A percentile compares a stretch with the other conserved stretches of the same genome.
Conservation (phyloP, 2,888 invertebrate genomes). For the Epicampocera succincta region DNA sequence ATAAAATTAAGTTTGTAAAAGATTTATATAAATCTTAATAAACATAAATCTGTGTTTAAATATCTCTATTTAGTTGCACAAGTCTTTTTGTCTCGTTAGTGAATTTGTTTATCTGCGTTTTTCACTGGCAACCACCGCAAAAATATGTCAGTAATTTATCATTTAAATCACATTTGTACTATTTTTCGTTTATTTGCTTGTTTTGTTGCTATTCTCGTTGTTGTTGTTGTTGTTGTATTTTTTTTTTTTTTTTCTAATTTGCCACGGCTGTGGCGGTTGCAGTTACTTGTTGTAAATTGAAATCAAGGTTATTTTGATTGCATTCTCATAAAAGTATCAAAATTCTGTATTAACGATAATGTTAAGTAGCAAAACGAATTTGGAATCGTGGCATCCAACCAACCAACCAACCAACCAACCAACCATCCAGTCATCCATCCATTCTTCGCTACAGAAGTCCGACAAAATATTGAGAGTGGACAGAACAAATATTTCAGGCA, state of each 20-base stretch:
- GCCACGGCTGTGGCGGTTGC: background rate
- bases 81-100: conserved; percentile 1
- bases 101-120: conserved; percentile 49
- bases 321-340: conserved; percentile 37
- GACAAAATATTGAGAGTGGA: conserved; percentile 2
- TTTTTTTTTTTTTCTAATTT: conserved; percentile 13
- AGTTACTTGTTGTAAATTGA: conserved; percentile 52
- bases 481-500: background rate
- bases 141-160: conserved; percentile 60
- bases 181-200: conserved; percentile 7
- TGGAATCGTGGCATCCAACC: no score
- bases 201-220: no score
- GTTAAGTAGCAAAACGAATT: conserved; percentile 2
- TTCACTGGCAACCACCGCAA: conserved; percentile 46
- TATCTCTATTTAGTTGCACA: conserved; percentile 32
- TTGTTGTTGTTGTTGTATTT: no score
- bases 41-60: conserved; percentile 53
- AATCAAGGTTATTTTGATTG: conserved; percentile 68
- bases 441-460: conserved; percentile 16
- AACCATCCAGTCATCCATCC: background rate
- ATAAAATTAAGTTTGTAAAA: no score
- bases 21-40: conserved; percentile 60
- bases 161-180: conserved; percentile 52
- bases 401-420: background rate
- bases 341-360: conserved; percentile 53